phyloP scores from a whole-genome alignment of 2,113 vertebrate species.

The Oryctolagus cuniculus region mOryCun1.1 NC_091440.1:104701001-104701500 shows the following conservation, averaged over 20 bases:
- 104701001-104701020: background rate
- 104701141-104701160: background rate
- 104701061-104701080: background rate
- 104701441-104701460: background rate
- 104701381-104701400: background rate
- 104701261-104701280: slow-evolving; percentile 16
- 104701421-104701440: background rate
- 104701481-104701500: background rate
- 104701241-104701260: background rate
- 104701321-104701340: background rate
- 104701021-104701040: background rate
- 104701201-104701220: slow-evolving; percentile 26
- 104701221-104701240: background rate
- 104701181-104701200: background rate
- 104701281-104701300: background rate
- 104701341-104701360: background rate
- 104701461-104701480: background rate
- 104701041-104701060: background rate
- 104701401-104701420: background rate
- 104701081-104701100: background rate
- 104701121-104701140: background rate
- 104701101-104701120: background rate
- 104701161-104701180: background rate
- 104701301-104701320: background rate
- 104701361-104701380: background rate